Evolutionary conservation across 2,113 vertebrate species (phyloP), one percentile per base, ranked within the genome.

Genomic region (Triplophysa dalaica): DNA sequence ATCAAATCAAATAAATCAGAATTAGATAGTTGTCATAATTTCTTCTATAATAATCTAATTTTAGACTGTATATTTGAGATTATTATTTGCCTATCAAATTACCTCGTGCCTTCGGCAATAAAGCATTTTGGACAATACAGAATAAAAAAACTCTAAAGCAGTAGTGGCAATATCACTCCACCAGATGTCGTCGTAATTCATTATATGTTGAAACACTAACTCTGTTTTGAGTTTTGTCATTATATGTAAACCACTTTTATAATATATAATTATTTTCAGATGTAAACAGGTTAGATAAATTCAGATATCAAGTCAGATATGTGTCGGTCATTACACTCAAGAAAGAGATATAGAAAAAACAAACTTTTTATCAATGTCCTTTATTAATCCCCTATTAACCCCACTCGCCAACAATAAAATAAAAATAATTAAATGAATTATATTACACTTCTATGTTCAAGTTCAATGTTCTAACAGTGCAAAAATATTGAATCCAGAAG

Each of bases 161-260:
- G 69, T 74, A n/a, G 7, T 74, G 38, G 56, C 61, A 61, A 61
- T 21, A 74, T 61, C 29, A 7, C 1, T 75, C 73, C 73, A 63
- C 21, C 24, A 75, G 58, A 17, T 63, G 58, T 41, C 11, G 58
- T 16, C 48, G 41, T 63, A 63, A 24, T n/a, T 48, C 16, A 48
- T 48, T 5, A 8, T 21, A 74, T 45, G 33, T 38, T 6, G 5
- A 33, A 33, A 33, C 4, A 33, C 29, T 33, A 33, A 33, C 33
- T 4, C 33, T 33, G 2, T 38, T 33, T 33, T 33, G 33, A 6
- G 33, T 33, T 33, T 4, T 33, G 4, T 38, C 29, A 29, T 29
- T 29, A 29, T 4, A 38, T 38, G 33, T 38, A 33, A 12, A 7
- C 1, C 2, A 38, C 68, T 54, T 16, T 24, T 33, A 33, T n/a